Evolutionary conservation across 2,888 invertebrate species (phyloP).

Genomic region (Pycnomerus fuliginosus): DNA sequence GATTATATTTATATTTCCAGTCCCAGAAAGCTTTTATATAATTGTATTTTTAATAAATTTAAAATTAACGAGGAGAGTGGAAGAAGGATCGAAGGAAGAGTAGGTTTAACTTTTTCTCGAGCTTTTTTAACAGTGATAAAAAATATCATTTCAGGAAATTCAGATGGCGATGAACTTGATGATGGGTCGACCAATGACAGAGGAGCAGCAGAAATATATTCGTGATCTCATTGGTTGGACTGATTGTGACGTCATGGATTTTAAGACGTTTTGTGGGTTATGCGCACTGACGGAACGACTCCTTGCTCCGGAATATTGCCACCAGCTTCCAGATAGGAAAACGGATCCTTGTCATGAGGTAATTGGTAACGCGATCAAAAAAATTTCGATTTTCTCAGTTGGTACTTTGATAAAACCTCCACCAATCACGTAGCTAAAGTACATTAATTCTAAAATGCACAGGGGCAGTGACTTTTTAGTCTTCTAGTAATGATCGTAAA

Average conservation of each 20-base stretch:
- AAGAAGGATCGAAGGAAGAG: slow-evolving; percentile 54
- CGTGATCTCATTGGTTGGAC: slow-evolving; percentile 58
- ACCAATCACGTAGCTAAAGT: too few relatives aligned
- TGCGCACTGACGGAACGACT: slow-evolving; percentile 75
- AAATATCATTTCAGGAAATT: slow-evolving; percentile 33
- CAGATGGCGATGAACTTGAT: slow-evolving; percentile 60
- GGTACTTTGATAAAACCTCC: neutral
- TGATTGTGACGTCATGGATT: slow-evolving; percentile 59
- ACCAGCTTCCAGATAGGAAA: slow-evolving; percentile 56
- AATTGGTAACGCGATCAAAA: slow-evolving; percentile 15
- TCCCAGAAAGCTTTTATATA: slow-evolving; percentile 59
- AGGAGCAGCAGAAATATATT: slow-evolving; percentile 56
- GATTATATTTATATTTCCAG: slow-evolving; percentile 66
- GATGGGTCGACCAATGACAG: slow-evolving; percentile 63
- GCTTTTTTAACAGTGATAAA: slow-evolving; percentile 2
- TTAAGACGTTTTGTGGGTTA: slow-evolving; percentile 77
- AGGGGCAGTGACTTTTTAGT: too few relatives aligned
- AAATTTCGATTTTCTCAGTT: neutral
- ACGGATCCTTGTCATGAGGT: slow-evolving; percentile 73
- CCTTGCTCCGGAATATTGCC: slow-evolving; percentile 56
- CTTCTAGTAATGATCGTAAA: too few relatives aligned
- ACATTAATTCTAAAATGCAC: too few relatives aligned
- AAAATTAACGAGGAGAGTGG: slow-evolving; percentile 43
- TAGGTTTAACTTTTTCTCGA: slow-evolving; percentile 32
- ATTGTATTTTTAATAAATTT: slow-evolving; percentile 57